Evolutionary conservation across 2,888 invertebrate species (phyloP).

Genomic region (Congeria kusceri): DNA sequence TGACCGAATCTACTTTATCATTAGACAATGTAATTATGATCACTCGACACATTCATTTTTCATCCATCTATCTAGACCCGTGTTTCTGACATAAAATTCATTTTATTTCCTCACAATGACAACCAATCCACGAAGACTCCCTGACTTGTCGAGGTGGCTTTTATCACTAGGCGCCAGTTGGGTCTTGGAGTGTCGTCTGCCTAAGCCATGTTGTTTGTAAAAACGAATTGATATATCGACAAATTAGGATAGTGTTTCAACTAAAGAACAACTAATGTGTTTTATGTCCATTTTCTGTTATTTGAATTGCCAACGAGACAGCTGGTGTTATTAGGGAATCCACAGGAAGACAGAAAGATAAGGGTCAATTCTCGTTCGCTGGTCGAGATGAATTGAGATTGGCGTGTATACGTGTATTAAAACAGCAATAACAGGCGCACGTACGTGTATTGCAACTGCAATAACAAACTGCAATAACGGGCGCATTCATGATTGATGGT

Average conservation of each 20-base stretch:
- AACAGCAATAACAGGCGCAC: too few species aligned
- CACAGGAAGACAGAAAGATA: too few species aligned
- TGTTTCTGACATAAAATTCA: conserved; percentile 62
- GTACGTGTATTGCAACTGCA: too few species aligned
- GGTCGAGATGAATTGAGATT: too few species aligned
- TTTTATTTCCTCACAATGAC: conserved; percentile 61
- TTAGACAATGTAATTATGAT: conserved; percentile 26
- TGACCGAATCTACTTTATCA: too few species aligned
- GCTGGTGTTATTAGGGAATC: conserved; percentile 3
- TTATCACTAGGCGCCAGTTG: conserved; percentile 61
- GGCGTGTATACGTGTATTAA: too few species aligned
- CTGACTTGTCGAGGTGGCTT: conserved; percentile 60
- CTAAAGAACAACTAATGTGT: neutral
- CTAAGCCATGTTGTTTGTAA: conserved; percentile 17
- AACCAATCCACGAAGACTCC: conserved; percentile 53
- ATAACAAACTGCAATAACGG: too few species aligned
- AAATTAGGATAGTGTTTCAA: neutral
- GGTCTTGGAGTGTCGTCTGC: conserved; percentile 52
- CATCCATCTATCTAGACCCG: conserved; percentile 42
- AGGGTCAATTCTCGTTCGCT: too few species aligned
- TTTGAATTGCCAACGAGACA: conserved; percentile 8
- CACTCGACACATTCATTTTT: conserved; percentile 50
- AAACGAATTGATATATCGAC: conserved; percentile 1
- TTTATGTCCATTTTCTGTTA: neutral
- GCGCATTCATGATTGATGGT: too few species aligned